Evolutionary conservation across 2,888 invertebrate genomes (phyloP), one percentile per base, ranked within the genome.

Genomic region (Alcis repandata): DNA sequence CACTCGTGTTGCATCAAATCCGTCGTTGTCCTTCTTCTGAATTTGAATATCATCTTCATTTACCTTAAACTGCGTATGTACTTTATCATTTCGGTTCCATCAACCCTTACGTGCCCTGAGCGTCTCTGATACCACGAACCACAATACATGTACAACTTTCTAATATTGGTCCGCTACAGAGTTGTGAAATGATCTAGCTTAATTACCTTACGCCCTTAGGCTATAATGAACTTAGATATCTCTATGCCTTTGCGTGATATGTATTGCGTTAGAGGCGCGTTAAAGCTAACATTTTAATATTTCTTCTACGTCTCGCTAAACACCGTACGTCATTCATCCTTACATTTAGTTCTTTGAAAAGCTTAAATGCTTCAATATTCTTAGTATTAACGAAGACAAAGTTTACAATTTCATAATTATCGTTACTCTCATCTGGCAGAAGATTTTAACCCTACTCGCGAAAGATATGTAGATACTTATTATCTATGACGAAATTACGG

Each of bases 81-180:
- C 9, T 8, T 38, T 32, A 19, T 54, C 40, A 8, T 40, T 38
- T 59, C 41, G 17, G 10, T 36, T 33, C 51, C 17, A 2, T 56
- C 63, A 59, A 70, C 60, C 64, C 67, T 74, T 67, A 33, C 19
- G 58, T 52, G 22, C 49, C n/a, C 53, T 67, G 63, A 66, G 69
- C 67, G 65, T 67, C 68, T 67, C 68, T 67, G 68, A 70, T 61
- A 70, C 71, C 71, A 76, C 76, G 82, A 88, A 86, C 88, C 88
- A 79, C 80, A 82, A 81, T 84, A 89, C 88, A 89, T 83, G 92
- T 88, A 91, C 92, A 92, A 92, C 92, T 93, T 93, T 93, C 92
- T 93, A 92, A 93, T 92, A 92, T 93, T 93, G 93, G 93, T 93
- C 93, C 93, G 85, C 93, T 92, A 92, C 91, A 85, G 85, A 90